Evolutionary conservation across 2,797 vertebrate genomes (phyloP), one percentile per base, ranked within the genome.

Genomic region (Galaxias olidus): DNA sequence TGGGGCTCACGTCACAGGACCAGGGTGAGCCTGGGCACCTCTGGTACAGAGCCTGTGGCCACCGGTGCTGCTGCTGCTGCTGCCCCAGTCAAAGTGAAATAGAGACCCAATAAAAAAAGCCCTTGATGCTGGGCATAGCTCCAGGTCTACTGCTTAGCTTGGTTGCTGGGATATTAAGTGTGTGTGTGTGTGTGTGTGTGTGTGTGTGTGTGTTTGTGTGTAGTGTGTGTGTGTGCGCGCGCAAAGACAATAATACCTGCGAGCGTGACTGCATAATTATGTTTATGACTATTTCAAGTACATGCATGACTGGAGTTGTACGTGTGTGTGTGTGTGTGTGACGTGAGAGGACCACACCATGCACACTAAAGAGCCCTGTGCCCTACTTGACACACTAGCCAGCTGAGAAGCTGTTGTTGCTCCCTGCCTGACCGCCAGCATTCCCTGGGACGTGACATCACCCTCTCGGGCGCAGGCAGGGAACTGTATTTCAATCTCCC

Each of bases 361-460:
- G 44, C 15, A 45, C 9, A 45, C 8, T 40, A 57, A 47, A 30
- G 14, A 2, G 47, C 44, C 40, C 49, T 44, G 47, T 59, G 15
- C 9, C 40, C 44, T 43, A 59, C 4, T 12, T 46, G 18, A 19
- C 18, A 59, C 18, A 15, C 44, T 20, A 59, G 2, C 45, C 44
- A 12, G 57, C 55, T 12, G 50, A 57, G 41, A 42, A 10, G 11
- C 55, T 44, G 42, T 41, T 41, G 17, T 58, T 41, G 7, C 55
- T 44, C 42, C 15, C 56, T 80, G 86, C 79, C 80, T 74, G 83
- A 82, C 72, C 63, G 69, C 65, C 74, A 71, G 68, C 86, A 88
- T 90, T 88, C 87, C 85, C 72, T 59, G 62, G 74, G 73, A 30
- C 66, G 75, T 84, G 81, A 88, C 82, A 82, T 86, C 81, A 88